Evolutionary conservation across 2,113 vertebrate genomes (phyloP).

Genomic region (Phasianus colchicus): DNA sequence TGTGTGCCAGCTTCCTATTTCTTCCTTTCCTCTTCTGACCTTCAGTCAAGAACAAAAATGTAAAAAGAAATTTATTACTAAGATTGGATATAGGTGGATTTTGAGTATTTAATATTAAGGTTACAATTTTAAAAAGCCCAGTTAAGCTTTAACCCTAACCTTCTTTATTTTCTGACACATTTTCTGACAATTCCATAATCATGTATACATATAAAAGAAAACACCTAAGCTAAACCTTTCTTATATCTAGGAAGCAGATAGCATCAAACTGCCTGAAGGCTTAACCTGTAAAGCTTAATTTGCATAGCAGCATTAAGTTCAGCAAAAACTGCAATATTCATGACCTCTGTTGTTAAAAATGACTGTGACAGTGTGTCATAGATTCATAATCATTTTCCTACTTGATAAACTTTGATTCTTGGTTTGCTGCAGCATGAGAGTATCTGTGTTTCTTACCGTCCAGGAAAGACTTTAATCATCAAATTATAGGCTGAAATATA

Average conservation of each 20-base stretch:
- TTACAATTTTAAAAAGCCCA: neutral
- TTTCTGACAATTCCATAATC: neutral
- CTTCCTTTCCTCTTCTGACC: neutral
- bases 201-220: accelerated
- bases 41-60: neutral
- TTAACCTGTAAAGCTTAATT: neutral
- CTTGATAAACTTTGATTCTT: neutral
- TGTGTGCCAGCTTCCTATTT: accelerated
- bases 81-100: neutral
- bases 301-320: neutral
- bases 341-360: neutral
- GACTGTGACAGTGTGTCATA: accelerated
- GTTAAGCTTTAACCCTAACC: neutral
- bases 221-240: accelerated
- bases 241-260: neutral
- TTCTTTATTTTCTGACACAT: neutral
- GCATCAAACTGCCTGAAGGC: neutral
- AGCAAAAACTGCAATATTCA: neutral
- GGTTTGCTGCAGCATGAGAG: neutral
- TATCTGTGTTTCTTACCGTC: neutral
- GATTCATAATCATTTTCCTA: accelerated
- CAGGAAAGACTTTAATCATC: neutral
- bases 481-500: accelerated
- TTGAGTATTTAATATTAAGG: neutral
- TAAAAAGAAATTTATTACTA: neutral